These are phyloP conservation scores for Hestina assimilis DNA, from an alignment of 1,140 invertebrate genomes.

Conservation along the genomic window DNA sequence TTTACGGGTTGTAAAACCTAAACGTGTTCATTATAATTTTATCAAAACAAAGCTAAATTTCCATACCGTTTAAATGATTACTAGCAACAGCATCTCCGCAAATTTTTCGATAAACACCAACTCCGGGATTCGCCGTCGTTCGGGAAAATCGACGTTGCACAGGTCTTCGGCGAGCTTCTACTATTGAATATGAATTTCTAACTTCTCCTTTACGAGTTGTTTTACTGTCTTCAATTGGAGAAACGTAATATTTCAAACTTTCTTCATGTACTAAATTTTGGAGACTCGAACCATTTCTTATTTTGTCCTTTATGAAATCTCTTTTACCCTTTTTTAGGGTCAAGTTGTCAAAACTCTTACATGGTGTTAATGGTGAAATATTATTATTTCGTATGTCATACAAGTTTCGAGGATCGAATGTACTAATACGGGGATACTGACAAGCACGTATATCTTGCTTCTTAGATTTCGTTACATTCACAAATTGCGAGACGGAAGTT, in stretches of 20 bases:
- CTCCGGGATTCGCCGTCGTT: slow-evolving; percentile 48
- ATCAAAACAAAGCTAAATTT: not conserved
- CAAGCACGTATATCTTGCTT: slow-evolving; percentile 49
- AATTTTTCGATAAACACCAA: slow-evolving; percentile 63
- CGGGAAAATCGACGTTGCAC: slow-evolving; percentile 45
- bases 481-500: slow-evolving; percentile 13
- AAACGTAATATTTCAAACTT: slow-evolving; percentile 57
- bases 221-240: slow-evolving; percentile 45
- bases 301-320: slow-evolving; percentile 39
- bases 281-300: slow-evolving; percentile 60
- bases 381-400: slow-evolving; percentile 69
- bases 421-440: slow-evolving; percentile 52
- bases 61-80: slow-evolving; percentile 7
- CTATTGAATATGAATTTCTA: slow-evolving; percentile 64
- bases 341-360: slow-evolving; percentile 72
- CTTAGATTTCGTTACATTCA: slow-evolving; percentile 21
- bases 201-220: slow-evolving; percentile 43
- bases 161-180: slow-evolving; percentile 52
- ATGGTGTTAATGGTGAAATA: slow-evolving; percentile 46
- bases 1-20: no score
- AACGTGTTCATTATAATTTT: no score
- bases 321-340: slow-evolving; percentile 44
- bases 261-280: slow-evolving; percentile 64
- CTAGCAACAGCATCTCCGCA: slow-evolving; percentile 34
- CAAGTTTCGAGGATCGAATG: slow-evolving; percentile 60